These are phyloP conservation scores for Amazonetta brasiliensis DNA, from an alignment of 2,797 vertebrate genomes.

Conservation along the genomic window DNA sequence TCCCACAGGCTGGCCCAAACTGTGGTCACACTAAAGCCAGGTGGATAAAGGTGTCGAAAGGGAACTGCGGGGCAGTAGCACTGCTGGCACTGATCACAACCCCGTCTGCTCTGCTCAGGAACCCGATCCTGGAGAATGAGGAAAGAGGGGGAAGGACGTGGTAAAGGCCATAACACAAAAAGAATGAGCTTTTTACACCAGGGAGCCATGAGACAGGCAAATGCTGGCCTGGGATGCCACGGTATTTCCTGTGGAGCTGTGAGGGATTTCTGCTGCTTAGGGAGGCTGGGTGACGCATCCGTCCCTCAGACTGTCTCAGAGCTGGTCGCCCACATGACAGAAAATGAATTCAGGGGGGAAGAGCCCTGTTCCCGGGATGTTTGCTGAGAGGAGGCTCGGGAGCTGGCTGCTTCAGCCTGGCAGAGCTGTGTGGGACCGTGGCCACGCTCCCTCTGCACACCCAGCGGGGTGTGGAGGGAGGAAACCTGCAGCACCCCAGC, in stretches of 20 bases:
- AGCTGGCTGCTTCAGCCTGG: conserved; percentile 26
- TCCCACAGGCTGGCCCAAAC: too few relatives aligned
- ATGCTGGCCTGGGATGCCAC: background rate
- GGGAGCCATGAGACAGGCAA: background rate
- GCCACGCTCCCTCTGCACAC: background rate
- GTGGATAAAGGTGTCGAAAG: background rate
- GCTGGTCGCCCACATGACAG: conserved; percentile 13
- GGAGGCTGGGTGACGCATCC: background rate
- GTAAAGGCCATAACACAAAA: background rate
- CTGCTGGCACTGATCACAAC: background rate
- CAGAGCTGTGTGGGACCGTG: background rate
- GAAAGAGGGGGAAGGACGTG: background rate
- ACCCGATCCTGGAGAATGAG: background rate
- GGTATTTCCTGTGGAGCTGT: fast-evolving
- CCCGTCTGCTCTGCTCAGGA: background rate
- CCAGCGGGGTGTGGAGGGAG: background rate
- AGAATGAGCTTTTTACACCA: background rate
- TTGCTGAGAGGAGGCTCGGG: background rate
- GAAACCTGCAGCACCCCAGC: conserved; percentile 18
- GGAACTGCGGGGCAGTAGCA: background rate
- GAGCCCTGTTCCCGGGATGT: background rate
- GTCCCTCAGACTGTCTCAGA: background rate
- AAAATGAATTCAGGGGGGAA: background rate
- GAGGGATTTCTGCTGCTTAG: background rate
- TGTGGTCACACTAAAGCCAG: too few relatives aligned